Conservation (phyloP, 2,888 invertebrate species). For the Trissolcus japonicus region DNA sequence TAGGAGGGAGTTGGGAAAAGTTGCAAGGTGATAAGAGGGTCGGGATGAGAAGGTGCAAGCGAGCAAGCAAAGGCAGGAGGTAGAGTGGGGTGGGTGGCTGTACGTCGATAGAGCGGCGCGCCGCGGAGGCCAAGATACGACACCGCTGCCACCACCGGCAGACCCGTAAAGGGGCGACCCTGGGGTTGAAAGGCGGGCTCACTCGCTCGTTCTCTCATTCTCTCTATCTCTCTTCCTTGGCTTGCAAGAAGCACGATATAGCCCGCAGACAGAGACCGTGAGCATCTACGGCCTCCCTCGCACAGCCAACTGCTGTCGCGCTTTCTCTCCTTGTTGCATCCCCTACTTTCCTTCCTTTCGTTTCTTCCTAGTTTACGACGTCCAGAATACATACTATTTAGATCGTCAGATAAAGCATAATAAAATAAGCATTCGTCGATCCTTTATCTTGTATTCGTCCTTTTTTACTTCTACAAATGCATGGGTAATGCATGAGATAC, state of each 20-base stretch:
- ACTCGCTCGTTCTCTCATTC: conserved; percentile 46
- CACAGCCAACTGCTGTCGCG: conserved; percentile 46
- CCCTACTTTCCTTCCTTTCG: conserved; percentile 48
- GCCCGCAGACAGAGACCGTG: conserved; percentile 59
- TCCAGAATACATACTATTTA: conserved; percentile 10
- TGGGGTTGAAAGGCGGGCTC: conserved; percentile 56
- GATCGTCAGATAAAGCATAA: conserved; percentile 10
- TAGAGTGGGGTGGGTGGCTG: conserved; percentile 57
- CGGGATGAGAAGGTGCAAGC: conserved; percentile 54
- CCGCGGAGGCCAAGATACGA: conserved; percentile 77
- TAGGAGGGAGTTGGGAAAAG: conserved; percentile 35
- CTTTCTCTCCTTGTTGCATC: conserved; percentile 57
- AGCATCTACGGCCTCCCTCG: conserved; percentile 35
- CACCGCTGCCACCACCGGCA: conserved; percentile 75
- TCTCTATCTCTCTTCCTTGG: conserved; percentile 56
- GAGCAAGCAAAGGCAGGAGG: conserved; percentile 50
- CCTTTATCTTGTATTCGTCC: background rate
- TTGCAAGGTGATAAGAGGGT: conserved; percentile 39
- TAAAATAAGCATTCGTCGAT: conserved; percentile 1
- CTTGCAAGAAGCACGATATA: conserved; percentile 59
- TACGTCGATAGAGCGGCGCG: conserved; percentile 77
- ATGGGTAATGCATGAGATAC: background rate
- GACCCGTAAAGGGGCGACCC: conserved; percentile 72
- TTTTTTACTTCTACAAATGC: background rate
- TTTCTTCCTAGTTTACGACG: conserved; percentile 25